phyloP scores from a whole-genome alignment of 2,888 invertebrate genomes.

The Bombylius major region DNA sequence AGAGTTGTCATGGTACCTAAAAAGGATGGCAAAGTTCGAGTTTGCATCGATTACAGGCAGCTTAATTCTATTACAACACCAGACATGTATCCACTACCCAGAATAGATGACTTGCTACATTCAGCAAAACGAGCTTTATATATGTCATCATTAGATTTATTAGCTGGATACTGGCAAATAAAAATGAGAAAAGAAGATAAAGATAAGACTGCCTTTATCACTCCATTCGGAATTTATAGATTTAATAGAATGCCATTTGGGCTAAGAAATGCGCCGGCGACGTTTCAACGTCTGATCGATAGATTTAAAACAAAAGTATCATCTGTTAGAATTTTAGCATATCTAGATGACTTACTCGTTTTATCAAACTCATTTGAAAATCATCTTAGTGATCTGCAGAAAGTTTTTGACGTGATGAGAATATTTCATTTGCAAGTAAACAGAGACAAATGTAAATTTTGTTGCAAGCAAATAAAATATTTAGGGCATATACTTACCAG shows the following conservation, averaged over 20 bases:
- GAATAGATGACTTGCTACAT: slow-evolving; percentile 11
- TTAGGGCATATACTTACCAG: too few relatives aligned
- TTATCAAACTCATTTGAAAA: slow-evolving; percentile 8
- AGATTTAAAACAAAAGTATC: slow-evolving; percentile 13
- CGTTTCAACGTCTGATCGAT: slow-evolving; percentile 9
- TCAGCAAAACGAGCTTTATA: slow-evolving; percentile 18
- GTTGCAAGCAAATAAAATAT: too few relatives aligned
- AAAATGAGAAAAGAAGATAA: slow-evolving; percentile 10
- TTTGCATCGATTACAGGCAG: too few relatives aligned
- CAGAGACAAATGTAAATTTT: too few relatives aligned
- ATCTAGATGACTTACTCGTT: slow-evolving; percentile 16
- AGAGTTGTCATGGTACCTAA: slow-evolving; percentile 28
- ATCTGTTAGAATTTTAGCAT: slow-evolving; percentile 13
- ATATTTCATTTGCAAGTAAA: not conserved
- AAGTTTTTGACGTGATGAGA: slow-evolving; percentile 8
- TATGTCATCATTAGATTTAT: slow-evolving; percentile 12
- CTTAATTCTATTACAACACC: slow-evolving; percentile 22
- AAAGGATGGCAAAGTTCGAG: slow-evolving; percentile 18
- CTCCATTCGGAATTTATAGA: slow-evolving; percentile 3
- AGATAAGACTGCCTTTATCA: slow-evolving; percentile 10
- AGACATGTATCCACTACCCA: slow-evolving; percentile 10
- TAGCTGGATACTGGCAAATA: slow-evolving; percentile 17
- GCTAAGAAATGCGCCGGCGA: slow-evolving; percentile 1
- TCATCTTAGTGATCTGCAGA: slow-evolving; percentile 6
- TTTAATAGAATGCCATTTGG: slow-evolving; percentile 3